A percentile compares a stretch with the other conserved stretches of the same genome.
Conservation (phyloP, 2,113 vertebrate species). For the Lasiurus cinereus region DNA sequence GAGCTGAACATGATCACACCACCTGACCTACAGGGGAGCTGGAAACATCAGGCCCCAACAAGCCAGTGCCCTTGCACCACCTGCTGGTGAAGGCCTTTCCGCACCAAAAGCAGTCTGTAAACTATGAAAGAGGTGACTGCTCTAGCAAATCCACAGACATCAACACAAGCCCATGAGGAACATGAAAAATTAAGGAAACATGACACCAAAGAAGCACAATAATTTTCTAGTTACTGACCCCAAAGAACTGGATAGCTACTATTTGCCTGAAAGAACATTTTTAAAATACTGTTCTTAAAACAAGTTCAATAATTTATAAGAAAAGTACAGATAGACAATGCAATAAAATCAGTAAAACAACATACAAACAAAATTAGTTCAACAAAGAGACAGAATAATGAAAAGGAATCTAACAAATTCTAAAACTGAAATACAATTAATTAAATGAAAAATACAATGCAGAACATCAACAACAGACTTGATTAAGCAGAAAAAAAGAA, state of each 20-base stretch:
- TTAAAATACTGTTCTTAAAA: not conserved
- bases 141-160: not conserved
- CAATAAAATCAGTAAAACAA: not conserved
- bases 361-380: not conserved
- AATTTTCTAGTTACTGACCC: not conserved
- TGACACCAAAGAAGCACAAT: not conserved
- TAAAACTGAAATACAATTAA: conserved; percentile 8
- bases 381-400: conserved; percentile 5
- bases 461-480: no score
- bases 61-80: not conserved
- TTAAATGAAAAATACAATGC: not conserved
- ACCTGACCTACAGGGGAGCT: not conserved
- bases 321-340: not conserved
- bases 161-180: not conserved
- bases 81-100: not conserved
- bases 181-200: not conserved
- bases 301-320: not conserved
- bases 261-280: not conserved
- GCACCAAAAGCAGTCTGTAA: not conserved
- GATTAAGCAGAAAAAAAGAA: no score
- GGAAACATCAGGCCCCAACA: no score
- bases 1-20: not conserved
- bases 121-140: not conserved
- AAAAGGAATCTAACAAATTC: not conserved
- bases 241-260: not conserved